Percentiles rank a stretch among this genome's conserved stretches.
These are phyloP conservation scores for Thecocarcelia acutangulata DNA, from an alignment of 2,888 invertebrate genomes.

Conservation along the genomic window DNA sequence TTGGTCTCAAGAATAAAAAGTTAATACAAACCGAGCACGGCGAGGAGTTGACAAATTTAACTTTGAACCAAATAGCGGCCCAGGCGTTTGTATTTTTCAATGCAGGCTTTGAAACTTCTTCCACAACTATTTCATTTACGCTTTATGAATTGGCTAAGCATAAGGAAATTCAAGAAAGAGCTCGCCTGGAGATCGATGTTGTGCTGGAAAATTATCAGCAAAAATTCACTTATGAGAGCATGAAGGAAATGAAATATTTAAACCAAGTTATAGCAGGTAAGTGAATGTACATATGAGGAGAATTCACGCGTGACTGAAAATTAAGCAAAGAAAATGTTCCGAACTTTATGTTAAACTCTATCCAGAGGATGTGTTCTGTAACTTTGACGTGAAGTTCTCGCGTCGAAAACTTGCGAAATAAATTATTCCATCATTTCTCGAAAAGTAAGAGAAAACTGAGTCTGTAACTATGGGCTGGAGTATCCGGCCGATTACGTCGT, in stretches of 20 bases:
- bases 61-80: slow-evolving; percentile 77
- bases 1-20: slow-evolving; percentile 82
- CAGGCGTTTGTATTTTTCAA: slow-evolving; percentile 77
- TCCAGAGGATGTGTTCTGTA: too few relatives aligned
- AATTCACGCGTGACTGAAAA: too few relatives aligned
- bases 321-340: too few relatives aligned
- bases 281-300: slow-evolving; percentile 58
- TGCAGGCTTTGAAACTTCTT: slow-evolving; percentile 86
- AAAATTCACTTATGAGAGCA: slow-evolving; percentile 75
- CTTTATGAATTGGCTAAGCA: slow-evolving; percentile 76
- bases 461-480: too few relatives aligned
- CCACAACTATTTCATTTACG: slow-evolving; percentile 83
- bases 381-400: too few relatives aligned
- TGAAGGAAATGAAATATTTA: slow-evolving; percentile 76
- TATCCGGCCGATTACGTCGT: too few relatives aligned
- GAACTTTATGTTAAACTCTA: too few relatives aligned
- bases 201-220: slow-evolving; percentile 71
- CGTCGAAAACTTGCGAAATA: too few relatives aligned
- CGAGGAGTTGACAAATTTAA: slow-evolving; percentile 72
- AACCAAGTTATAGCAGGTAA: slow-evolving; percentile 77
- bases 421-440: too few relatives aligned
- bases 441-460: too few relatives aligned
- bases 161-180: slow-evolving; percentile 81
- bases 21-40: slow-evolving; percentile 71
- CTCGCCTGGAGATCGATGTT: slow-evolving; percentile 80